Evolutionary conservation across 1,140 invertebrate genomes (phyloP), one percentile per base, ranked within the genome.

Genomic region (Drosophila lacertosa): DNA sequence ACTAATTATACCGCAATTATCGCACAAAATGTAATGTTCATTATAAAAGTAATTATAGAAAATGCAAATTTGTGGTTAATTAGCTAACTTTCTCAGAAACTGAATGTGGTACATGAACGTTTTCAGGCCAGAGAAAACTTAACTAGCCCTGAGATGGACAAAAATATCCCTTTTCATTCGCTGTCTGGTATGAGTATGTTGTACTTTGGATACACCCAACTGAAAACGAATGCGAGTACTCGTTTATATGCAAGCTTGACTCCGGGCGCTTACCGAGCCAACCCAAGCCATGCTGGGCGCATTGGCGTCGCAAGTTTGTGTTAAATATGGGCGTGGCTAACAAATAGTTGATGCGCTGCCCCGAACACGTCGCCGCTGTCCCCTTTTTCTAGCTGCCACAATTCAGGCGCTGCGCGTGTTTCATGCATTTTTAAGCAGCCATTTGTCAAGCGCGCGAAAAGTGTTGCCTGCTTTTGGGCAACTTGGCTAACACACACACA

Each of bases 401-500:
- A 32, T 50, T 42, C 37, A n/a, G 13, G 55, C 18, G 51, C 24
- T 48, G 64, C 57, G 58, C 40, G 57, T 63, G 66, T 71, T 74
- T 77, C 78, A 82, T 82, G 78, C 69, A 78, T 77, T 82, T 83
- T 82, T 82, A 83, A 83, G 51, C 64, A 77, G 74, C 64, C 79
- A 78, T 83, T 82, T 82, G 74, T 82, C 60, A 81, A 81, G 68
- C 73, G 78, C 53, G 77, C 72, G 48, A 77, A 74, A 77, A 69
- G 70, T 68, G 58, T 67, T 53, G 68, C 62, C 55, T 62, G 67
- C 59, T 66, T 42, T 39, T 50, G 40, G 50, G 18, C 29, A 59
- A 48, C 62, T 68, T 26, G 3, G 29, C 22, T 16, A 40, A 40
- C 20, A 50, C 37, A 44, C 18, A 60, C 10, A 66, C 32, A 33